Evolutionary conservation across 2,797 vertebrate species (phyloP).

Genomic region (Pelobates cultripes): DNA sequence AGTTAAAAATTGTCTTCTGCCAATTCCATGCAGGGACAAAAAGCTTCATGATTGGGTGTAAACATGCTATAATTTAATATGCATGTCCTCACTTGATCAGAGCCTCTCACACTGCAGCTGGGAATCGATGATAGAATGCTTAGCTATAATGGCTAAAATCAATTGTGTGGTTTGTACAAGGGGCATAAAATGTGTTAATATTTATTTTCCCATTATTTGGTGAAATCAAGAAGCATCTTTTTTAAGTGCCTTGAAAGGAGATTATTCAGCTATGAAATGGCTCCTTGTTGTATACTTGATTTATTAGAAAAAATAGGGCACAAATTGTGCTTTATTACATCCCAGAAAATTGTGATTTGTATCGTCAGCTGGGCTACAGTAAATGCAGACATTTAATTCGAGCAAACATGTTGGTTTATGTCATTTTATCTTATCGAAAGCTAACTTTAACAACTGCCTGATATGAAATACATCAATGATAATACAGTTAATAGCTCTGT

Average conservation of each 20-base stretch:
- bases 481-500: not conserved
- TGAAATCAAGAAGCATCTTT: constrained; percentile 4
- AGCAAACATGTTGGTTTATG: constrained; percentile 20
- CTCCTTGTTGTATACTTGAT: not conserved
- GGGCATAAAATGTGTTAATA: not conserved
- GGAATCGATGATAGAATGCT: constrained; percentile 26
- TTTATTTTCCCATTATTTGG: constrained; percentile 50
- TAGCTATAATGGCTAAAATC: constrained; percentile 15
- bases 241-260: not conserved
- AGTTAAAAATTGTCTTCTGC: constrained; percentile 20
- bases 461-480: constrained; percentile 59
- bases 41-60: constrained; percentile 34
- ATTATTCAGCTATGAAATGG: not conserved
- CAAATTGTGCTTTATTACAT: not conserved
- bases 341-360: constrained; percentile 8
- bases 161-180: constrained; percentile 11
- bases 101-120: constrained; percentile 1
- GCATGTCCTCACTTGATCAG: constrained; percentile 35
- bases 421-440: constrained; percentile 55
- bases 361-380: not conserved
- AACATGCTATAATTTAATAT: constrained; percentile 49
- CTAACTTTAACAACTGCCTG: constrained; percentile 58
- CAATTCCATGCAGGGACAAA: constrained; percentile 36
- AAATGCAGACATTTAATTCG: constrained; percentile 25
- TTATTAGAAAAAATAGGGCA: not conserved